These are phyloP conservation scores for Oophaga sylvatica DNA, from an alignment of 2,797 vertebrate genomes.

Conservation along the genomic window DNA sequence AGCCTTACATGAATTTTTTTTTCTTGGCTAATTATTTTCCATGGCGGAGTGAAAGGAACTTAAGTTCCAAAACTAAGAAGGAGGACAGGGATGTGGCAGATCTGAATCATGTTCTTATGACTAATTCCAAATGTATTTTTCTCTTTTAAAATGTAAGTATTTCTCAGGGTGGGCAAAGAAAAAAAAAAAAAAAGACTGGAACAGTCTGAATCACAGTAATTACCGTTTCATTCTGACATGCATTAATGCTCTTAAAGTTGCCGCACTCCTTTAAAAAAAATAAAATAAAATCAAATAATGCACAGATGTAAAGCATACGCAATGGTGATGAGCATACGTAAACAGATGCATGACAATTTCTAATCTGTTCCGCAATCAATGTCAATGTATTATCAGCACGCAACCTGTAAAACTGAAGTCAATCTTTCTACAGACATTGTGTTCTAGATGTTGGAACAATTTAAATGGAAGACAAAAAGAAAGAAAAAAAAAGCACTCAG, in stretches of 20 bases:
- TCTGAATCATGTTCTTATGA: constrained; percentile 81
- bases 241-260: constrained; percentile 53
- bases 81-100: constrained; percentile 72
- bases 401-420: constrained; percentile 8
- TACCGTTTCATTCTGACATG: constrained; percentile 70
- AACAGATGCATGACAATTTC: constrained; percentile 23
- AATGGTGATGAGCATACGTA: neutral
- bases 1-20: constrained; percentile 3
- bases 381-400: constrained; percentile 11
- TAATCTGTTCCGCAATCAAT: constrained; percentile 3
- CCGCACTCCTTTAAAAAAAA: constrained; percentile 33
- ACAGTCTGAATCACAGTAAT: constrained; percentile 81
- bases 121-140: constrained; percentile 70
- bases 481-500: constrained; percentile 28
- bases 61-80: constrained; percentile 64
- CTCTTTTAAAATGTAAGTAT: constrained; percentile 75
- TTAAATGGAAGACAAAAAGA: constrained; percentile 41
- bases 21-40: constrained; percentile 34
- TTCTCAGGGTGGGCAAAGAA: constrained; percentile 79
- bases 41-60: constrained; percentile 70
- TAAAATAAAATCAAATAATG: constrained; percentile 6
- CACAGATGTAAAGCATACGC: neutral
- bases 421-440: constrained; percentile 20
- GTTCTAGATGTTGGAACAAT: constrained; percentile 49
- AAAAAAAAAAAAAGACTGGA: constrained; percentile 70